phyloP scores from a whole-genome alignment of 2,113 vertebrate species.

The Sphyrna mokarran region DNA sequence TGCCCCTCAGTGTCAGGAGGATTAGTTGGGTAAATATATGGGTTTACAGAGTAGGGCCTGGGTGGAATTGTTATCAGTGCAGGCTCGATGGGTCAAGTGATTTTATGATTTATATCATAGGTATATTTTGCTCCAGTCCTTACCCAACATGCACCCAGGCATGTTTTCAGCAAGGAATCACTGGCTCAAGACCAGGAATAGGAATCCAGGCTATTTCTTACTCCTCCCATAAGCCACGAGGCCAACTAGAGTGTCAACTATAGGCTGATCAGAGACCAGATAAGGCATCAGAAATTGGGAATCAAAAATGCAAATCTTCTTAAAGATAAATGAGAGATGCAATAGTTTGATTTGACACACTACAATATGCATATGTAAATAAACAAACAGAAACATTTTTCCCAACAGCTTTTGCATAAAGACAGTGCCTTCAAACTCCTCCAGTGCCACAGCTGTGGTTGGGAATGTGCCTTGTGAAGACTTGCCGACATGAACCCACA shows the following conservation, averaged over 20 bases:
- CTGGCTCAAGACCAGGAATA: background rate
- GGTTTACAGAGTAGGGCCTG: too few relatives aligned
- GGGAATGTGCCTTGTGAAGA: background rate
- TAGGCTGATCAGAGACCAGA: background rate
- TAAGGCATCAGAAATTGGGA: background rate
- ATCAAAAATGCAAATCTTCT: background rate
- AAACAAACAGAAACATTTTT: background rate
- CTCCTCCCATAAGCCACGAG: background rate
- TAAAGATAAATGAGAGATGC: background rate
- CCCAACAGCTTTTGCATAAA: background rate
- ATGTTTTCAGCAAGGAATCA: background rate
- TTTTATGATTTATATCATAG: background rate
- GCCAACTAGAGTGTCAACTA: background rate
- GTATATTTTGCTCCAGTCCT: background rate
- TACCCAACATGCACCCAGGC: background rate
- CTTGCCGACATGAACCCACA: slow-evolving; percentile 17
- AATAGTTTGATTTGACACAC: background rate
- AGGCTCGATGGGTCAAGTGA: too few relatives aligned
- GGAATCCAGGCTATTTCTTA: background rate
- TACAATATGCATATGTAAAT: background rate
- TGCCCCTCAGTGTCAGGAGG: too few relatives aligned
- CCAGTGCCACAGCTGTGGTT: background rate
- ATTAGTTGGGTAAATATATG: too few relatives aligned
- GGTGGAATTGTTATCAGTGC: too few relatives aligned
- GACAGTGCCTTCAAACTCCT: background rate